Base-by-base conservation (phyloP, 2,888 invertebrate species). In the Drosophila putrida region DNA sequence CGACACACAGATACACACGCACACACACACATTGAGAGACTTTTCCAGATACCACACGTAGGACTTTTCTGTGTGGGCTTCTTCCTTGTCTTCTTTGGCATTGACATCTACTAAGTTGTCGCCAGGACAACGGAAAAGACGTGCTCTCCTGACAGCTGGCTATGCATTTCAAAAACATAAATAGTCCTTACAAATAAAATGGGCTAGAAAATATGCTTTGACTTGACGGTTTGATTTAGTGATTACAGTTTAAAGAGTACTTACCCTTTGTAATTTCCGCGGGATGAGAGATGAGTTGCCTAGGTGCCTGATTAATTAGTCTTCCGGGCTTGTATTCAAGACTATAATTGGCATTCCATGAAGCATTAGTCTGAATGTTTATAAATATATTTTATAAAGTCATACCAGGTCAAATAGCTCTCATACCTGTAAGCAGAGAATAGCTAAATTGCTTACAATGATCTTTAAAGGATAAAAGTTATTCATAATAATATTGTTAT, bases 141-240 rank as follows among this genome's bases (percentile, higher is more conserved):
- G 41, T 8, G 13, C 33, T n/a, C 54, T 13, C 4, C 57, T 15
- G 31, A 62, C 64, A 70, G 60, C 82, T 67, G 71, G 31, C 62
- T 49, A 33, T 77, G 81, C 65, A 81, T 75, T 78, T 73, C 62
- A 73, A 81, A 87, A 75, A 76, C 51, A 71, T 58, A 71, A 75
- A 83, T 80, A 58, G 4, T 31, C 6, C 31, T 25, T 44, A 53
- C 38, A 39, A 3, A 11, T 10, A 28, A 43, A 10, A 33, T 27
- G 62, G 44, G 49, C 38, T 15, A 25, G 10, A 35, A 47, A 41
- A 54, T 50, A 36, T 68, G 35, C 44, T 31, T 38, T 31, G 6
- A 43, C 20, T 13, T 43, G 31, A 31, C 4, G 13, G 13, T 31
- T 15, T 31, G 10, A 47, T 47, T 47, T 33, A 11, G 10, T 13